Evolutionary conservation across 2,888 invertebrate species (phyloP).

Genomic region (Idaea biselata): DNA sequence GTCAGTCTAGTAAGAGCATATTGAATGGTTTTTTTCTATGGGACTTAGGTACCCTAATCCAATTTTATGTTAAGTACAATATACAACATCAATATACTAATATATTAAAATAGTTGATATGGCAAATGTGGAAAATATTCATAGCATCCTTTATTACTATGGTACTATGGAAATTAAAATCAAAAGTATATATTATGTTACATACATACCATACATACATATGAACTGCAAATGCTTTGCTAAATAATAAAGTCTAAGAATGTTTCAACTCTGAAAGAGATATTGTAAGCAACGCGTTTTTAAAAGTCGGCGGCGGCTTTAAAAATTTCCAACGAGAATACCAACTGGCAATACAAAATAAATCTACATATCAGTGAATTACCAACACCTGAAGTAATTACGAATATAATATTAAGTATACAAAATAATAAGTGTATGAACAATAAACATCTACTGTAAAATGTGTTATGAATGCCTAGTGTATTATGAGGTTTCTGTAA

Average conservation of each 20-base stretch:
- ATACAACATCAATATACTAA: constrained; percentile 8
- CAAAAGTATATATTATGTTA: background rate
- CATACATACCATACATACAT: background rate
- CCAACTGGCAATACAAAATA: constrained; percentile 38
- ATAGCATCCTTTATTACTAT: background rate
- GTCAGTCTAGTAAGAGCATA: constrained; percentile 13
- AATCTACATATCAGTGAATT: constrained; percentile 10
- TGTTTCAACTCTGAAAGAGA: constrained; percentile 2
- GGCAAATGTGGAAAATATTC: constrained; percentile 10
- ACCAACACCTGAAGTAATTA: constrained; percentile 12
- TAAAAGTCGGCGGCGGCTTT: constrained; percentile 51
- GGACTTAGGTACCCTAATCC: constrained; percentile 10
- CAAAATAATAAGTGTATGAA: constrained; percentile 12
- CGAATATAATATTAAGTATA: constrained; percentile 16
- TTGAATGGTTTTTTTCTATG: constrained; percentile 7
- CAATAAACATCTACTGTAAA: constrained; percentile 7
- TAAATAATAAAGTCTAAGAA: constrained; percentile 6
- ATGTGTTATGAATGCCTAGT: constrained; percentile 7
- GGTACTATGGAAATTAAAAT: background rate
- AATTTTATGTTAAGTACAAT: constrained; percentile 11
- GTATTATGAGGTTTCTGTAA: constrained; percentile 1
- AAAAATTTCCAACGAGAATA: constrained; percentile 50
- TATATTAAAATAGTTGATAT: constrained; percentile 25
- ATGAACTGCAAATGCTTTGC: constrained; percentile 2
- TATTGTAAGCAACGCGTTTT: constrained; percentile 28